Base-by-base conservation (phyloP, 2,888 invertebrate genomes). In the Andrena chrysosceles region DNA sequence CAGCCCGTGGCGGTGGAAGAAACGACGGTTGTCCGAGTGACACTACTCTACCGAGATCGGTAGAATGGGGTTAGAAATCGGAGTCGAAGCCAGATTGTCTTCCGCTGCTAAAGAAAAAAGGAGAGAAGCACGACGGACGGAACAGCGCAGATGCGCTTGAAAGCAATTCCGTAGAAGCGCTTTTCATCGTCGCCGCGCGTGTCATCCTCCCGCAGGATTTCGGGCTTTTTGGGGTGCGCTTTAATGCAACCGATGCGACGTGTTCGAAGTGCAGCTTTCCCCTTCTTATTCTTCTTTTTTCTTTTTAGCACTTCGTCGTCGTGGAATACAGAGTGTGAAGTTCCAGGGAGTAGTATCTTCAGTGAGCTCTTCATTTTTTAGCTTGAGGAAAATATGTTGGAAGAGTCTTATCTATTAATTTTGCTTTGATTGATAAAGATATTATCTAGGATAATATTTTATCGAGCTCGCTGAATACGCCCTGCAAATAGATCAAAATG, bases 131-230 rank as follows among this genome's bases (percentile, higher is more conserved):
- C 31, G 59, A 10, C 64, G 62, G 23, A 23, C 60, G 42, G 35
- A 70, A 68, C 71, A 52, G 75, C 75, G 49, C 78, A 82, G 84
- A 74, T 84, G 81, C 70, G 59, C 74, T 72, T 77, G 69, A 77
- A 75, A 75, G 84, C 81, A 69, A 78, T 81, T 66, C 62, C 66
- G 69, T 70, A 16, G 77, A 81, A 84, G 52, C 49, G 75, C 72
- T 75, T 85, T 73, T 77, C 84, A 81, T 75, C 76, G 73, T 16
- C 23, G 59, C 23, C 54, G 33, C 69, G 73, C 74, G 56, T 77
- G 81, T 75, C 83, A 42, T 77, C 49, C 62, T 66, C 26, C 59
- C 60, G 8, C 31, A 7, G 71, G 63, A 59, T 49, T 63, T 54
- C 23, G 48, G 59, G 10, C 31, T 48, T 54, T 54, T 54, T 35